Percentiles rank a stretch among this genome's conserved stretches.
Evolutionary conservation across 2,113 vertebrate genomes (phyloP).

Genomic region (Grantiella picta): DNA sequence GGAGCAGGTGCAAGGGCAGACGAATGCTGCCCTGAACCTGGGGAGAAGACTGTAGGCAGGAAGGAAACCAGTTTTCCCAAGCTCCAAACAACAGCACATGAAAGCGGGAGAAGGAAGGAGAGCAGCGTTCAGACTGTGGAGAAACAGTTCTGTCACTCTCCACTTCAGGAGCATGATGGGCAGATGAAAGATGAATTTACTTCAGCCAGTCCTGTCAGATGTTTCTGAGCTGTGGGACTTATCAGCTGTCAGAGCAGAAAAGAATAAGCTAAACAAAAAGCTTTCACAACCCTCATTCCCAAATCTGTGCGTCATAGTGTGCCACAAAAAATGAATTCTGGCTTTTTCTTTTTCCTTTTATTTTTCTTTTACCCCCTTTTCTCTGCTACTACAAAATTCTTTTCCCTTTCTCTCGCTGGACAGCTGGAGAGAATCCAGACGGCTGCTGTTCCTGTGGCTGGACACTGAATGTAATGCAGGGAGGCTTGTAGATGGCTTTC

Average conservation of each 20-base stretch:
- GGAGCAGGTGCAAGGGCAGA: constrained; percentile 75
- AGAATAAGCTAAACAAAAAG: constrained; percentile 70
- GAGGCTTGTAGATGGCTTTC: not conserved
- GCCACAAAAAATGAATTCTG: constrained; percentile 50
- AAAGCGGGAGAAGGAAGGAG: constrained; percentile 7
- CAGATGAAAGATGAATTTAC: constrained; percentile 66
- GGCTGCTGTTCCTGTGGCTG: not conserved
- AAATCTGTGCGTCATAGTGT: constrained; percentile 22
- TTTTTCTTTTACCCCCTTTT: not conserved
- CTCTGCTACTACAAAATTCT: constrained; percentile 1
- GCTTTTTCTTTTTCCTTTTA: not conserved
- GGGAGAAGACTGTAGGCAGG: constrained; percentile 72
- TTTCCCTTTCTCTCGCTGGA: constrained; percentile 38
- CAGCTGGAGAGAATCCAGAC: constrained; percentile 7
- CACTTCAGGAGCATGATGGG: constrained; percentile 65
- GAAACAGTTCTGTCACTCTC: constrained; percentile 54
- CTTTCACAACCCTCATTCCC: constrained; percentile 53
- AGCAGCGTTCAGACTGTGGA: not conserved
- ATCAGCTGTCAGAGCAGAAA: constrained; percentile 69
- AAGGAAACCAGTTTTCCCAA: constrained; percentile 79
- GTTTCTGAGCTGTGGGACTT: constrained; percentile 59
- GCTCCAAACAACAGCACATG: constrained; percentile 64
- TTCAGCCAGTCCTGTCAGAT: constrained; percentile 55
- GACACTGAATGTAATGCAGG: not conserved
- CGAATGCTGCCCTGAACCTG: constrained; percentile 63